These are phyloP conservation scores for Hyles euphorbiae DNA, from an alignment of 1,140 invertebrate genomes.

Conservation along the genomic window DNA sequence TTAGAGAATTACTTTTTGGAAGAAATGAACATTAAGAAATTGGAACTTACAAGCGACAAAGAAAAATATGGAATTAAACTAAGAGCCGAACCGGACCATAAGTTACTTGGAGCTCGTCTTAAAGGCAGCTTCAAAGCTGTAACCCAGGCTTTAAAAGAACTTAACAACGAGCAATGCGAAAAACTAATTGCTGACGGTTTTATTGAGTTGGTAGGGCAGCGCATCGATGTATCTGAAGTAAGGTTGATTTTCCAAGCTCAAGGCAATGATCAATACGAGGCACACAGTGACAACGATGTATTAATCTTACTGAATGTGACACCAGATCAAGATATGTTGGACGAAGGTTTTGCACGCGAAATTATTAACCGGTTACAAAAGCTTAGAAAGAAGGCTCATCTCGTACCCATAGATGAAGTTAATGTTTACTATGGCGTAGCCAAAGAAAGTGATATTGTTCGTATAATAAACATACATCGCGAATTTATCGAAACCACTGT, in stretches of 20 bases:
- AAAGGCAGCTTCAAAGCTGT: slow-evolving; percentile 94
- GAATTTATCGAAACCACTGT: slow-evolving; percentile 89
- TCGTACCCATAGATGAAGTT: slow-evolving; percentile 95
- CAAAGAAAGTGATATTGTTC: slow-evolving; percentile 78
- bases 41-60: slow-evolving; percentile 95
- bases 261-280: slow-evolving; percentile 86
- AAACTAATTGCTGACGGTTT: slow-evolving; percentile 83
- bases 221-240: slow-evolving; percentile 87
- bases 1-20: slow-evolving; percentile 93
- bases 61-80: slow-evolving; percentile 95
- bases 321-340: slow-evolving; percentile 91
- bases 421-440: slow-evolving; percentile 86
- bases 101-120: slow-evolving; percentile 87
- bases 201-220: slow-evolving; percentile 85
- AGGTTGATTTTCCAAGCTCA: slow-evolving; percentile 88
- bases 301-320: slow-evolving; percentile 86
- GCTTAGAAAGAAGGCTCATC: slow-evolving; percentile 95
- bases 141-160: slow-evolving; percentile 86
- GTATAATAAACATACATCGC: slow-evolving; percentile 82
- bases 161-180: slow-evolving; percentile 89
- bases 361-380: slow-evolving; percentile 98
- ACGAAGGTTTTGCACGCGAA: slow-evolving; percentile 95
- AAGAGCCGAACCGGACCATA: slow-evolving; percentile 94
- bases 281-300: slow-evolving; percentile 92
- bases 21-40: slow-evolving; percentile 94